phyloP scores from a whole-genome alignment of 2,113 vertebrate genomes.

The Agelaius phoeniceus region DNA sequence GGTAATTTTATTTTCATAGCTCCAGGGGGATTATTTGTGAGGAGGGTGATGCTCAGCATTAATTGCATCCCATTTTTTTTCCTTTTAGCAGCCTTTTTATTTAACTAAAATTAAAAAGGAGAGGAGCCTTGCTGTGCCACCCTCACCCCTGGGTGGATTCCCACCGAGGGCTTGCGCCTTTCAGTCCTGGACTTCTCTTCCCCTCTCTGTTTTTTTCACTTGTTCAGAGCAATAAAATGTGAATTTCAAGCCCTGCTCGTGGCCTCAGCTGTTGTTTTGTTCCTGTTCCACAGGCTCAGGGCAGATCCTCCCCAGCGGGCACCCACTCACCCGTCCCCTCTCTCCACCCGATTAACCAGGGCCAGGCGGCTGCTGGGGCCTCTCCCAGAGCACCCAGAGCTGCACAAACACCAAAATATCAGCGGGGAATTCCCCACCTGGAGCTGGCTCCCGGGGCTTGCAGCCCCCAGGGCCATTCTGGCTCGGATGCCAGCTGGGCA shows the following conservation, averaged over 20 bases:
- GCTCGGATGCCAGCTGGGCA: accelerated
- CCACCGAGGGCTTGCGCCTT: neutral
- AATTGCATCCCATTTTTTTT: neutral
- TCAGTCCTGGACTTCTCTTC: neutral
- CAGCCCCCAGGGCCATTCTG: neutral
- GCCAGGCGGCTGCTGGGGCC: neutral
- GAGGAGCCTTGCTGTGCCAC: neutral
- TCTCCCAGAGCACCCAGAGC: neutral
- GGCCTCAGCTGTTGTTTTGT: neutral
- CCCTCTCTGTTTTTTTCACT: neutral
- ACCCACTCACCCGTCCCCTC: conserved; percentile 6
- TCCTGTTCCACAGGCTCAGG: neutral
- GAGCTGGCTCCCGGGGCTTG: neutral
- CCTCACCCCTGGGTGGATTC: neutral
- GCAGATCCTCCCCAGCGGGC: neutral
- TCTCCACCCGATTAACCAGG: neutral
- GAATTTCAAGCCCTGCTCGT: neutral
- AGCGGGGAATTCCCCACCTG: neutral
- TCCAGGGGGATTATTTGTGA: neutral
- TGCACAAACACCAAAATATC: neutral
- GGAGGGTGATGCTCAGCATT: neutral
- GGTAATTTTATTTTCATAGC: neutral
- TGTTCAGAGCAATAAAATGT: neutral
- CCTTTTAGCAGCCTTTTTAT: neutral
- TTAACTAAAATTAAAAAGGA: neutral